Base-by-base conservation (phyloP, 2,888 invertebrate genomes). In the Seira musarum region DNA sequence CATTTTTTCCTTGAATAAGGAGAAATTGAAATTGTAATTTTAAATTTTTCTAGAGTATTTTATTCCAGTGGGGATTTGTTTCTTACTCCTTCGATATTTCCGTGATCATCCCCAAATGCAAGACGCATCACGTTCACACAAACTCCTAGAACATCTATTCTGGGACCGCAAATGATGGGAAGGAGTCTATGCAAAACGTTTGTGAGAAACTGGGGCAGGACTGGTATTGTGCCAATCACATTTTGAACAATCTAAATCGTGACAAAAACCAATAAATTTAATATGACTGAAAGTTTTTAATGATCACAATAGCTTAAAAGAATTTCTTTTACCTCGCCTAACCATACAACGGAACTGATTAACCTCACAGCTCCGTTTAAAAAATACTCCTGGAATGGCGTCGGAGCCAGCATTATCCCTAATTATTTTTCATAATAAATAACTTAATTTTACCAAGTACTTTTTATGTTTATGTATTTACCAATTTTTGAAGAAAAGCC, bases 1-100 rank as follows among this genome's bases (percentile, higher is more conserved):
- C 6, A 82, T 17, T 40, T 76, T 71, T 21, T 82, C 82, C 81
- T 57, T n/a, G n/a, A n/a, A n/a, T n/a, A n/a, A n/a, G n/a, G n/a
- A n/a, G n/a, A n/a, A n/a, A n/a, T n/a, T n/a, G n/a, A n/a, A n/a
- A n/a, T n/a, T n/a, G n/a, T n/a, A n/a, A n/a, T n/a, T n/a, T n/a
- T n/a, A n/a, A n/a, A n/a, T n/a, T n/a, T n/a, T n/a, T n/a, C n/a
- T n/a, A n/a, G n/a, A n/a, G n/a, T n/a, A n/a, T n/a, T n/a, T n/a
- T n/a, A n/a, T n/a, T n/a, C n/a, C n/a, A n/a, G n/a, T n/a, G n/a
- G n/a, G n/a, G n/a, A n/a, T n/a, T n/a, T n/a, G n/a, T n/a, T 30
- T 30, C 8, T 2, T 30, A 30, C 30, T 30, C 8, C 8, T 30
- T 2, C 8, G 2, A 30, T 80, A 49, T 75, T 49, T 10, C 78